A percentile compares a stretch with the other conserved stretches of the same genome.
These are phyloP conservation scores for Apamea monoglypha DNA, from an alignment of 2,888 invertebrate genomes.

Conservation along the genomic window DNA sequence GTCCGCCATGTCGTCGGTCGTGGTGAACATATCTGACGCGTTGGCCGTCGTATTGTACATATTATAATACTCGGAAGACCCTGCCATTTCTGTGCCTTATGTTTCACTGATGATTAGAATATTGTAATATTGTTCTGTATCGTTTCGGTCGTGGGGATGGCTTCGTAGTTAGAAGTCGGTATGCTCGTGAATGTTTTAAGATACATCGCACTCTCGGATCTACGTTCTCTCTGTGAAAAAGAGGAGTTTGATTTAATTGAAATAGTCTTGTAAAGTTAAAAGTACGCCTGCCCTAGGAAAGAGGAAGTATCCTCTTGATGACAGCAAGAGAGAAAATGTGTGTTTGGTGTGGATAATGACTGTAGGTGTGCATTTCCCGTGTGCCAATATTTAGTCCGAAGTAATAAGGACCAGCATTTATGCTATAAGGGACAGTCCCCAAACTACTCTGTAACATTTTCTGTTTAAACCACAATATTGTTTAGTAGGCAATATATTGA, in stretches of 20 bases:
- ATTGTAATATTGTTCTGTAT: constrained; percentile 11
- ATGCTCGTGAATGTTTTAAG: constrained; percentile 15
- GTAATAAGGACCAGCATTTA: background rate
- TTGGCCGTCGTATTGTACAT: constrained; percentile 9
- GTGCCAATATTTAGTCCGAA: background rate
- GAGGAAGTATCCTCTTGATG: too few species aligned
- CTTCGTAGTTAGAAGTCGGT: constrained; percentile 31
- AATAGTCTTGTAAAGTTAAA: background rate
- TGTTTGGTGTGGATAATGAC: background rate
- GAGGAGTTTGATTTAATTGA: background rate
- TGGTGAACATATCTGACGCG: constrained; percentile 9
- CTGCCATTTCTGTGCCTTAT: constrained; percentile 27
- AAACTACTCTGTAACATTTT: background rate
- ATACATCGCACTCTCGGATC: constrained; percentile 35
- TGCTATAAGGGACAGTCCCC: background rate
- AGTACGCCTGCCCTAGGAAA: background rate
- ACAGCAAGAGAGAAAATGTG: background rate
- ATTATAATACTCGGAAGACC: constrained; percentile 1
- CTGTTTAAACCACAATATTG: background rate
- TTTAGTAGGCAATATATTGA: background rate
- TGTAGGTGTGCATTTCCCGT: too few species aligned
- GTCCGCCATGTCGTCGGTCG: constrained; percentile 27
- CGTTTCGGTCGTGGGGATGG: constrained; percentile 43
- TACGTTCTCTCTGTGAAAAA: constrained; percentile 39
- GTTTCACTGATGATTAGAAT: constrained; percentile 1